These are phyloP conservation scores for Spizaetus ornatus DNA, from an alignment of 2,113 vertebrate genomes.

Conservation along the genomic window DNA sequence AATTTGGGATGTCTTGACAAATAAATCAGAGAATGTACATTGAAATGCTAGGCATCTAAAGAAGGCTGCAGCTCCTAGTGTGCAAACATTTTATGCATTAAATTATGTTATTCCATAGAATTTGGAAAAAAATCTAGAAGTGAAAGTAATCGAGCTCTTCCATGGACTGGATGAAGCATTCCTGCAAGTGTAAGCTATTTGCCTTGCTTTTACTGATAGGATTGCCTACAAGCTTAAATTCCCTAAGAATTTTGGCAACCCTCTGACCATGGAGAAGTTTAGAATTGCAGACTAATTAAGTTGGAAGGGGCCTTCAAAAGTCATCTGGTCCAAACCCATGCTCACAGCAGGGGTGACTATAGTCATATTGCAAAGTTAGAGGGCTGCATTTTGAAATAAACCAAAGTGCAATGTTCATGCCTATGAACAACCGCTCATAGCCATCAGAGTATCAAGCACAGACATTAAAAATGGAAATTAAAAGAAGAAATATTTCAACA, in stretches of 20 bases:
- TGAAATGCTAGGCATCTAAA: not conserved
- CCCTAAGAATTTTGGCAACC: not conserved
- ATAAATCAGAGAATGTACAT: accelerated
- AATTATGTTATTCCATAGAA: not conserved
- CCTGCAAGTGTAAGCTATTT: not conserved
- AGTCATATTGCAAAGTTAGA: not conserved
- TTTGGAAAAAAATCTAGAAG: not conserved
- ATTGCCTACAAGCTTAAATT: not conserved
- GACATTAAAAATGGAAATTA: not conserved
- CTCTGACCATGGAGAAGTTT: not conserved
- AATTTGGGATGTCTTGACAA: not conserved
- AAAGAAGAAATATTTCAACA: not conserved
- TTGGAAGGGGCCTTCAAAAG: not conserved
- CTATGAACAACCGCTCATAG: not conserved
- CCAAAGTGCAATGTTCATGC: accelerated
- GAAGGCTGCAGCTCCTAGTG: accelerated
- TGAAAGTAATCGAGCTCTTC: not conserved
- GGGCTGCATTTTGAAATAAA: not conserved
- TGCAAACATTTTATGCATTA: not conserved
- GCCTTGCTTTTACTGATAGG: not conserved
- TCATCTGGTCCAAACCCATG: not conserved
- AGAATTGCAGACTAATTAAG: not conserved
- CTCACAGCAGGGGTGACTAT: not conserved
- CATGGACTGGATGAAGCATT: not conserved
- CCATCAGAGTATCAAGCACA: not conserved